These are phyloP conservation scores for Syrmaticus mikado DNA, from an alignment of 2,113 vertebrate genomes.

Conservation along the genomic window DNA sequence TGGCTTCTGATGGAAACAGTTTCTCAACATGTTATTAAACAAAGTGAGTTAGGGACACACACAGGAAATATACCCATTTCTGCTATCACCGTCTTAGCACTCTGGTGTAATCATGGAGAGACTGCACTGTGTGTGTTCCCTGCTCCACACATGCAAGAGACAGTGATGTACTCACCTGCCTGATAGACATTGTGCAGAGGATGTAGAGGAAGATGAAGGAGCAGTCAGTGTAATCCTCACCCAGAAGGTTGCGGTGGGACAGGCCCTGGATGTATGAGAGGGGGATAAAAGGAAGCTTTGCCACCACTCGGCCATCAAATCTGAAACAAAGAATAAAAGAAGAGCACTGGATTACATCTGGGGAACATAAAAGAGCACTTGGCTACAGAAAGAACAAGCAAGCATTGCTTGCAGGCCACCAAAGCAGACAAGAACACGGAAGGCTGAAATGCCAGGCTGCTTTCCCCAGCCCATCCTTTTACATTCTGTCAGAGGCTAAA, in stretches of 20 bases:
- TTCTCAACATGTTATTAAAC: background rate
- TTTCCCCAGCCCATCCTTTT: background rate
- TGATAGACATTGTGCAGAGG: conserved; percentile 98
- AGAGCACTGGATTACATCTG: background rate
- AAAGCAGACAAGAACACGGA: background rate
- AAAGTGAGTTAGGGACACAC: background rate
- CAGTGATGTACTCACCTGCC: conserved; percentile 84
- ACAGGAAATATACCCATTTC: background rate
- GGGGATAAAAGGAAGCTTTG: conserved; percentile 94
- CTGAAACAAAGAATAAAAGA: conserved; percentile 69
- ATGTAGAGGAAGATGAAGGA: conserved; percentile 99
- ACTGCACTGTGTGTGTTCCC: background rate
- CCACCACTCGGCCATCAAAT: conserved; percentile 97
- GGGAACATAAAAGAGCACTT: background rate
- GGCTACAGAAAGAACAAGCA: background rate
- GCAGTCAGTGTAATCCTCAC: conserved; percentile 97
- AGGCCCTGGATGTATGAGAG: conserved; percentile 96
- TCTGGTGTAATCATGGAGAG: background rate
- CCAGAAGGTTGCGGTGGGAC: conserved; percentile 96
- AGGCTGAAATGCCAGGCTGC: background rate
- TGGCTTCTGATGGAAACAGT: background rate
- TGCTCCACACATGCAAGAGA: background rate
- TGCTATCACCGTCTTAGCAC: background rate
- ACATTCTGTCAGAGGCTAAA: background rate
- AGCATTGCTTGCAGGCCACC: background rate